A percentile compares a stretch with the other conserved stretches of the same genome.
Evolutionary conservation across 64 coral and sea anemone species (phyloP).

Genomic region (Orbicella faveolata): DNA sequence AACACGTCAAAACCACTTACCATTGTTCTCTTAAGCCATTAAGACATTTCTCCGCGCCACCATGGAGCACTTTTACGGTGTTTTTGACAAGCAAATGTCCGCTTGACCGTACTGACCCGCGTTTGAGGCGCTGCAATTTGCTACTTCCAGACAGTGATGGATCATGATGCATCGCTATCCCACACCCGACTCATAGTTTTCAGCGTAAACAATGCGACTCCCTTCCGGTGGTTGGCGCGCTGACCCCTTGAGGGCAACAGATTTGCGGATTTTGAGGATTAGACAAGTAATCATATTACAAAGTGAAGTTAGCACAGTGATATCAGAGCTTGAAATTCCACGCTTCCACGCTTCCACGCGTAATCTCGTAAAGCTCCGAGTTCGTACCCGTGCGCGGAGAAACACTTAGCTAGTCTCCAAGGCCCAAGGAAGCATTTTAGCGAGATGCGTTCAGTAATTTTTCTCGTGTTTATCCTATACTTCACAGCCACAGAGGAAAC

Average conservation of each 20-base stretch:
- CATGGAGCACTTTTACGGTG: neutral
- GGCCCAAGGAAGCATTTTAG: neutral
- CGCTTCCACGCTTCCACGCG: neutral
- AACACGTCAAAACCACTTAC: neutral
- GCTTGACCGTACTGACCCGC: neutral
- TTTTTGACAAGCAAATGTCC: constrained; percentile 38
- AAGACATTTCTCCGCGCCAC: constrained; percentile 31
- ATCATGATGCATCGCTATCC: constrained; percentile 38
- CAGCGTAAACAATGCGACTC: constrained; percentile 40
- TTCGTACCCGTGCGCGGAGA: neutral
- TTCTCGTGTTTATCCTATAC: constrained; percentile 17
- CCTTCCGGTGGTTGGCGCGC: constrained; percentile 28
- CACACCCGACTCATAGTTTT: constrained; percentile 47
- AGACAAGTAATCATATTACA: constrained; percentile 47
- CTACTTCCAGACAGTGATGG: constrained; percentile 19
- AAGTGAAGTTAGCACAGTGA: constrained; percentile 15
- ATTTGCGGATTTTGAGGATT: constrained; percentile 49
- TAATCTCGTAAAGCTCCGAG: neutral
- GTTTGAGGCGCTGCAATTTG: constrained; percentile 32
- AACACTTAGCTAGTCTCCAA: neutral
- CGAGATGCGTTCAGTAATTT: neutral
- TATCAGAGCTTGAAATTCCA: constrained; percentile 6
- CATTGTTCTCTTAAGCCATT: neutral
- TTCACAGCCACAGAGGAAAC: constrained; percentile 48
- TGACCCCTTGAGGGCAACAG: constrained; percentile 52